Evolutionary conservation across 2,888 invertebrate genomes (phyloP), one percentile per base, ranked within the genome.

Genomic region (Drosophila diplacantha): DNA sequence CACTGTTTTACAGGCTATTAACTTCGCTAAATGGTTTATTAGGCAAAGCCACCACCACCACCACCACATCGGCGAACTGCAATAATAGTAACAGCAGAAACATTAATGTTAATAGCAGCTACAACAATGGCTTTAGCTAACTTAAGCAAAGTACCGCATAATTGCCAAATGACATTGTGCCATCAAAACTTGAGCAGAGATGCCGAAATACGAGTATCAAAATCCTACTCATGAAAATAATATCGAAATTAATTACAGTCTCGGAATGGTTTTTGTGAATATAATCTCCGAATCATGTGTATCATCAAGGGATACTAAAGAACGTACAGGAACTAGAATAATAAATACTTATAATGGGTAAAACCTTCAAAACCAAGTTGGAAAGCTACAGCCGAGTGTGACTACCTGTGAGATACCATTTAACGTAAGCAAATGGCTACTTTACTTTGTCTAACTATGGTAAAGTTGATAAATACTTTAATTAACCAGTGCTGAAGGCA

Each of bases 1-100:
- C 51, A n/a, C 66, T 41, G 65, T 69, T 75, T 79, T 65, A 73
- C 79, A 83, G 76, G 72, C 84, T 79, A 72, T 83, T 83, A 83
- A 79, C 82, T 72, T 50, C 54, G 66, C 60, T 79, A 79, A 83
- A 75, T 73, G 80, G 59, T 64, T 73, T 79, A 81, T 83, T 76
- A 83, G 72, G 58, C 65, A 68, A 55, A 74, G 44, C 20, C 54
- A 65, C 53, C 63, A 62, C 55, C 47, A 29, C 58, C 63, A 62
- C 57, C 44, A 29, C 58, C 29, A 38, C 71, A 59, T 68, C 57
- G 53, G 34, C 51, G 37, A 69, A 62, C 46, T n/a, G 35, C 26
- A 47, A 51, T 34, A 41, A 32, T 44, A 69, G 46, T 55, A 62
- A 35, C n/a, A 53, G 51, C 55, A 44, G 38, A 39, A 69, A 67